A percentile compares a stretch with the other conserved stretches of the same genome.
phyloP scores from a whole-genome alignment of 2,797 vertebrate species.

The Micromesistius poutassou region DNA sequence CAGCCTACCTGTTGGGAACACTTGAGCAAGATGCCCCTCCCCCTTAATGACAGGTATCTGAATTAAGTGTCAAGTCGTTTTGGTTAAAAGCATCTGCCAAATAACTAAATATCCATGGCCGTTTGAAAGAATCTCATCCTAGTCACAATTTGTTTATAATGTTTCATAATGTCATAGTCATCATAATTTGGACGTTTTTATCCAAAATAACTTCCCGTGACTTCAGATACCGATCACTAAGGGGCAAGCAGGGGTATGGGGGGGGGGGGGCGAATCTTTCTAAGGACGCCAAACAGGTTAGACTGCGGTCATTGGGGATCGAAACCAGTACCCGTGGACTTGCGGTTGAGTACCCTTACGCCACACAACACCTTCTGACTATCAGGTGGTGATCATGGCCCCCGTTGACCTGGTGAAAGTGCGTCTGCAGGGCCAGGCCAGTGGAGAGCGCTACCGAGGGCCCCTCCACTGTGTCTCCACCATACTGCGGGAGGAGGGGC shows the following conservation, averaged over 20 bases:
- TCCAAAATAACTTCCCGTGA: too few species aligned
- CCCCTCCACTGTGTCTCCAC: conserved; percentile 70
- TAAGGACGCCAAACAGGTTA: not conserved
- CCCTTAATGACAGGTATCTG: not conserved
- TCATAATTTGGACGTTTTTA: too few species aligned
- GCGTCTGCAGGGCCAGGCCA: conserved; percentile 78
- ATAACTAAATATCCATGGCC: not conserved
- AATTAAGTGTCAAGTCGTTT: not conserved
- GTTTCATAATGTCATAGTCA: too few species aligned
- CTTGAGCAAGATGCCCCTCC: not conserved
- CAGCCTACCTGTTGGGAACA: not conserved
- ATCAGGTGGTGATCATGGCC: conserved; percentile 70
- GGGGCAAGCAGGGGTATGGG: not conserved
- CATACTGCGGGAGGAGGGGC: conserved; percentile 74
- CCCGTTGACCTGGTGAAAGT: conserved; percentile 85
- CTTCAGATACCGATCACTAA: too few species aligned
- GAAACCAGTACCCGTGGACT: not conserved
- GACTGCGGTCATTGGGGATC: not conserved
- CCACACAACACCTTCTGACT: not conserved
- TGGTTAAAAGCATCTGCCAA: not conserved
- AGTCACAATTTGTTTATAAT: too few species aligned
- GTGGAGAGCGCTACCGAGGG: conserved; percentile 62
- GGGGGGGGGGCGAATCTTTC: not conserved
- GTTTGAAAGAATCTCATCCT: too few species aligned
- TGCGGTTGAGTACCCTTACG: not conserved